A percentile compares a stretch with the other conserved stretches of the same genome.
These are phyloP conservation scores for Gopherus flavomarginatus DNA, from an alignment of 2,113 vertebrate species.

Conservation along the genomic window DNA sequence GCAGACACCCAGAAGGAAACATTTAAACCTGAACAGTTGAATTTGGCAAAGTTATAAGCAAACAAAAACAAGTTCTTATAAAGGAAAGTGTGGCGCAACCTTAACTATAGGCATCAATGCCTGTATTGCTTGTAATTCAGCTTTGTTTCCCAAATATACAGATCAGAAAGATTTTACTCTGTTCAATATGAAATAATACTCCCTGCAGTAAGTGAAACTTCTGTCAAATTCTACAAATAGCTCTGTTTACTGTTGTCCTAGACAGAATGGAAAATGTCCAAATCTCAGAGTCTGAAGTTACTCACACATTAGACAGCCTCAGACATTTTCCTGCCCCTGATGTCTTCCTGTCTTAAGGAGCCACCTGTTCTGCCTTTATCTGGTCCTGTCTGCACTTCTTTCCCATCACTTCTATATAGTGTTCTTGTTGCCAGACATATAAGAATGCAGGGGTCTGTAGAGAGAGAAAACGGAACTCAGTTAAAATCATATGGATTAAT, in stretches of 20 bases:
- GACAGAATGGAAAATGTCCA: background rate
- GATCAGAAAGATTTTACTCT: background rate
- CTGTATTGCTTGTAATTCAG: background rate
- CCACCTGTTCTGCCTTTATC: background rate
- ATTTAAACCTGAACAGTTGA: background rate
- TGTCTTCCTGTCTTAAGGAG: background rate
- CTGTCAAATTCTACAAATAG: background rate
- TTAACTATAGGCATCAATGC: background rate
- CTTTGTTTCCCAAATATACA: conserved; percentile 13
- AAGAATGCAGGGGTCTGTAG: background rate
- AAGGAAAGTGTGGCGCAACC: background rate
- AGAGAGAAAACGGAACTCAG: background rate
- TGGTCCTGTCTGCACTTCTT: background rate
- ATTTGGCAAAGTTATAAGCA: background rate
- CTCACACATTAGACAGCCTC: background rate
- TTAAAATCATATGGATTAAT: background rate
- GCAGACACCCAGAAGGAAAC: background rate
- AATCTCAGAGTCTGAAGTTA: conserved; percentile 19
- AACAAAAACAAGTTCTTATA: background rate
- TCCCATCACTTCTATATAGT: background rate
- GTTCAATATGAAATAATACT: background rate
- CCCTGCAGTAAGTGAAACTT: background rate
- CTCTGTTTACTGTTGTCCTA: background rate
- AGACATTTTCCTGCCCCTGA: conserved; percentile 13
- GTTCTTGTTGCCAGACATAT: background rate